Evolutionary conservation across 2,888 invertebrate species (phyloP).

Genomic region (Hedya salicella): DNA sequence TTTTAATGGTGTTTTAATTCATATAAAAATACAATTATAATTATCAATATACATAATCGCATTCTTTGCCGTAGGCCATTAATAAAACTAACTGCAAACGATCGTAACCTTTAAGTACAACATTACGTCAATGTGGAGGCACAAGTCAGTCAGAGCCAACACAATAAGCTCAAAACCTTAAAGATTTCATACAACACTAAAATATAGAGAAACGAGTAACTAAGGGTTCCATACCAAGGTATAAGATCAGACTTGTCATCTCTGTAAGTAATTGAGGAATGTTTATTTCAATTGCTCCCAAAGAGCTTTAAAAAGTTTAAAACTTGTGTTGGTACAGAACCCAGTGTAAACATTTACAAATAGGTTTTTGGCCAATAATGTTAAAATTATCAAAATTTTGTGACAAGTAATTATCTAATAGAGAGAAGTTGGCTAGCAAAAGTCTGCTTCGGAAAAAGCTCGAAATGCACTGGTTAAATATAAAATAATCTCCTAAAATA

Average conservation of each 20-base stretch:
- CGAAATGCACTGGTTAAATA: constrained; percentile 53
- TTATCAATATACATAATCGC: constrained; percentile 78
- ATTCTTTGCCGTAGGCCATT: constrained; percentile 70
- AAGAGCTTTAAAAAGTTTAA: constrained; percentile 22
- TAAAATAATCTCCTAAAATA: constrained; percentile 56
- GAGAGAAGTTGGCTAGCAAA: constrained; percentile 50
- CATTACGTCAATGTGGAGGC: constrained; percentile 57
- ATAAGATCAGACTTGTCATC: constrained; percentile 41
- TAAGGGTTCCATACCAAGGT: constrained; percentile 30
- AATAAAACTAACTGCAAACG: constrained; percentile 68
- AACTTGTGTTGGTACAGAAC: constrained; percentile 23
- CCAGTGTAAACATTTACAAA: constrained; percentile 41
- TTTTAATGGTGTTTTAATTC: constrained; percentile 72
- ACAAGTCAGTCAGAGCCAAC: constrained; percentile 67
- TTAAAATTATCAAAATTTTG: constrained; percentile 42
- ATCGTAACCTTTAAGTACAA: constrained; percentile 71
- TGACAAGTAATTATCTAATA: constrained; percentile 48
- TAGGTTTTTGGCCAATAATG: constrained; percentile 39
- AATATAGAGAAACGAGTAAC: constrained; percentile 39
- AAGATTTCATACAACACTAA: constrained; percentile 41
- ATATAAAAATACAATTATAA: constrained; percentile 83
- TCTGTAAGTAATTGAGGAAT: constrained; percentile 36
- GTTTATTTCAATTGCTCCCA: constrained; percentile 16
- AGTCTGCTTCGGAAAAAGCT: constrained; percentile 50
- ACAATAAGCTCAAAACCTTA: constrained; percentile 51